Percentiles rank a stretch among this genome's conserved stretches.
Evolutionary conservation across 2,113 vertebrate species (phyloP).

Genomic region (Pollimyrus isidori): DNA sequence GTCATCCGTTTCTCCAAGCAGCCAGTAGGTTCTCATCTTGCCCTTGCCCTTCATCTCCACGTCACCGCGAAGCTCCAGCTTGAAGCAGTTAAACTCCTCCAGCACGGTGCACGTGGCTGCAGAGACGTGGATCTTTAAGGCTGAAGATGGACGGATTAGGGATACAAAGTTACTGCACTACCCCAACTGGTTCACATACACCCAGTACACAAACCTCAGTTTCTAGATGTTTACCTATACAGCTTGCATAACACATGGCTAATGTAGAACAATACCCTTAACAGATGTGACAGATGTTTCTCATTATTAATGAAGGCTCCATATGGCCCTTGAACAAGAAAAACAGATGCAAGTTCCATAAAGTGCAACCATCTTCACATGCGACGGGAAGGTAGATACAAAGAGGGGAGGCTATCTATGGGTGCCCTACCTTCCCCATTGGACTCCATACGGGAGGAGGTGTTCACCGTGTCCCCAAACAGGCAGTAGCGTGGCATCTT

Average conservation of each 20-base stretch:
- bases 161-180: neutral
- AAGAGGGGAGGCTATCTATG: neutral
- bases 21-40: constrained; percentile 82
- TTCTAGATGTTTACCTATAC: neutral
- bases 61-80: constrained; percentile 77
- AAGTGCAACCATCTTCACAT: neutral
- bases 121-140: constrained; percentile 83
- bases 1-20: constrained; percentile 62
- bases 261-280: neutral
- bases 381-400: neutral
- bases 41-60: constrained; percentile 88
- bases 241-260: neutral
- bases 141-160: constrained; percentile 44
- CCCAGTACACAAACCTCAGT: neutral
- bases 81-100: constrained; percentile 76
- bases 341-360: neutral
- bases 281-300: neutral
- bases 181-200: neutral
- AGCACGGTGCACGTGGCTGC: constrained; percentile 69
- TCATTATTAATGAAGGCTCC: neutral
- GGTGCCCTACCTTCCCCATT: constrained; percentile 65
- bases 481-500: constrained; percentile 82
- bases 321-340: neutral
- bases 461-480: constrained; percentile 78
- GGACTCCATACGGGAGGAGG: constrained; percentile 78